Conservation (phyloP, 2,888 invertebrate genomes). For the Oxytorus armatus region DNA sequence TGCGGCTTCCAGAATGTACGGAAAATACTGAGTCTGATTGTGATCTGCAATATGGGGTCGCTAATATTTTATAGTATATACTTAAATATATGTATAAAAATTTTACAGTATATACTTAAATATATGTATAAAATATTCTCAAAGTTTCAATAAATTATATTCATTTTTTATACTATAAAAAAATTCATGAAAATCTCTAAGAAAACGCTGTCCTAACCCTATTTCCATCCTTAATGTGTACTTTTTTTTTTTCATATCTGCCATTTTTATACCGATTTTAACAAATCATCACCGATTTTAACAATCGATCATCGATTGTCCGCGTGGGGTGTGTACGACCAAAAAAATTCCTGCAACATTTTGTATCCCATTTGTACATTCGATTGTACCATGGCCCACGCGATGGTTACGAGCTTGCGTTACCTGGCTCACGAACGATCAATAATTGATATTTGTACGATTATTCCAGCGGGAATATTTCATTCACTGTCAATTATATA, state of each 20-base stretch:
- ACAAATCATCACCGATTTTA: neutral
- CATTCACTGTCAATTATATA: slow-evolving; percentile 59
- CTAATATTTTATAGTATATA: too few species aligned
- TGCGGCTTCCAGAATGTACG: too few species aligned
- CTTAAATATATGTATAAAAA: too few species aligned
- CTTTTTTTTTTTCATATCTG: neutral
- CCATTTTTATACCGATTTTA: neutral
- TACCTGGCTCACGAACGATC: neutral
- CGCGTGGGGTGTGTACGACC: slow-evolving; percentile 12
- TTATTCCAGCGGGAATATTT: slow-evolving; percentile 46
- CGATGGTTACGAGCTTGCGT: neutral
- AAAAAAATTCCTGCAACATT: neutral
- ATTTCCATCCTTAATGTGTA: too few species aligned
- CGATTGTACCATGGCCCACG: slow-evolving; percentile 41
- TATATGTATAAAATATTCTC: too few species aligned
- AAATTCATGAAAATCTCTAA: too few species aligned
- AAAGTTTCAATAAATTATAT: too few species aligned
- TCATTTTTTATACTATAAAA: too few species aligned
- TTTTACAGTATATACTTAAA: too few species aligned
- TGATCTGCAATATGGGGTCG: too few species aligned
- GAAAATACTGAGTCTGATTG: too few species aligned
- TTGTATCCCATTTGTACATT: neutral
- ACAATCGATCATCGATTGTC: neutral
- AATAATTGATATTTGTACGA: slow-evolving; percentile 44
- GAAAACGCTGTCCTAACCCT: too few species aligned